Base-by-base conservation (phyloP, 2,113 vertebrate genomes). In the Embiotoca jacksoni region DNA sequence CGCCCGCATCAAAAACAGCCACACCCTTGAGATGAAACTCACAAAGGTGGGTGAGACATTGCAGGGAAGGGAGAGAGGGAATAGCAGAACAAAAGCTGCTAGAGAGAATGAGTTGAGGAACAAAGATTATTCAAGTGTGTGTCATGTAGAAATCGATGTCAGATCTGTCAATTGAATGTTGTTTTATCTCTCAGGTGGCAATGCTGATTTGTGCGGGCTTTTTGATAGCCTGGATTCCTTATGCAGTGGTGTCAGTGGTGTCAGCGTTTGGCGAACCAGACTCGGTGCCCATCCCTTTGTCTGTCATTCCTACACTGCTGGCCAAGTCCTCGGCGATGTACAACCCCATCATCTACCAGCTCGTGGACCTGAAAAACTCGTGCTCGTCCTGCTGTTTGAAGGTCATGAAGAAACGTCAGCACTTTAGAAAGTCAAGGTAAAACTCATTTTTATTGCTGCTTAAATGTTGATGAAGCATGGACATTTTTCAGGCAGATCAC, bases 171-270 rank as follows among this genome's bases (percentile, higher is more conserved):
- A 37, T 5, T 53, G 31, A 64, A 41, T 67, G 6, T 66, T 31
- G 31, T 71, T 86, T 49, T 87, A 55, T 60, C 78, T 91, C 23
- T 69, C 67, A 99, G 97, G 97, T 98, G 93, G 96, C 97, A 0
- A 97, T 99, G 97, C 86, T 98, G 95, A 97, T 99, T 90, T 99
- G 98, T 0, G 94, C 96, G n/a, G 97, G 97, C 50, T 99, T 98
- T 92, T 92, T 99, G 75, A 85, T 98, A 23, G 97, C 98, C 14
- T 99, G 97, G 97, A 98, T 98, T 73, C 98, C 97, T 0, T 99
- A 99, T 0, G 97, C 98, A 0, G 95, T 98, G 6, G 97, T 98
- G 16, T 98, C 97, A 0, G 95, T 98, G 73, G 96, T 97, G 93
- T 98, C 97, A 10, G 97, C 97, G 1, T 98, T 98, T 3, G 97